Base-by-base conservation (phyloP, 2,888 invertebrate genomes). In the Sinentomon sp. region DNA sequence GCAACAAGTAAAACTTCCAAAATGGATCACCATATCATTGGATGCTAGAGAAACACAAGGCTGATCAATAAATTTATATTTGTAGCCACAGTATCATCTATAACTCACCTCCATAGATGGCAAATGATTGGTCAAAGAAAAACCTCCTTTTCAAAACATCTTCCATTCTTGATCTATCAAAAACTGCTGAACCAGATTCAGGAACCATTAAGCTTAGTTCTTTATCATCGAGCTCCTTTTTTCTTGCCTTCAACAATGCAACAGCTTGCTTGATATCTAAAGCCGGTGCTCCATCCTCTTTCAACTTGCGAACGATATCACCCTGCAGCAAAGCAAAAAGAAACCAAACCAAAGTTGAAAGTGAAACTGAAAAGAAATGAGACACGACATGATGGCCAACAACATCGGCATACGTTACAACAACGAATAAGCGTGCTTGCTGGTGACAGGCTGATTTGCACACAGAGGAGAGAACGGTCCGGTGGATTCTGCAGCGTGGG, bases 101-200 rank as follows among this genome's bases (percentile, higher is more conserved):
- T 5, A 36, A 13, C 21, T 45, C 51, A 57, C 94, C 97, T 44
- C 97, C 97, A 59, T 99, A 99, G 46, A 99, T 97, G 2, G 94
- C 85, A 60, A 99, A 99, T 1, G 92, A 89, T 51, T 92, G 92
- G 52, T 94, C 94, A 55, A 74, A 87, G 55, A 94, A 99, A 54
- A 99, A 99, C 41, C 92, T 64, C 43, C 94, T 66, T 51, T 92
- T 94, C 23, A 97, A 61, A 4, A 97, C 61, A 59, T 97, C 94
- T 55, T 97, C 94, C 77, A 97, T 76, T 57, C 78, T 78, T 0
- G 76, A 61, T 29, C 92, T 63, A 52, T 97, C 92, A 53, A 97
- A 85, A 9, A 65, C 62, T 9, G 67, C 62, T 6, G 60, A 51
- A 4, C 60, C 54, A n/a, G n/a, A n/a, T 23, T 44, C 45, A n/a